phyloP scores from a whole-genome alignment of 1,140 invertebrate genomes.

The Sycobia sp. region DNA sequence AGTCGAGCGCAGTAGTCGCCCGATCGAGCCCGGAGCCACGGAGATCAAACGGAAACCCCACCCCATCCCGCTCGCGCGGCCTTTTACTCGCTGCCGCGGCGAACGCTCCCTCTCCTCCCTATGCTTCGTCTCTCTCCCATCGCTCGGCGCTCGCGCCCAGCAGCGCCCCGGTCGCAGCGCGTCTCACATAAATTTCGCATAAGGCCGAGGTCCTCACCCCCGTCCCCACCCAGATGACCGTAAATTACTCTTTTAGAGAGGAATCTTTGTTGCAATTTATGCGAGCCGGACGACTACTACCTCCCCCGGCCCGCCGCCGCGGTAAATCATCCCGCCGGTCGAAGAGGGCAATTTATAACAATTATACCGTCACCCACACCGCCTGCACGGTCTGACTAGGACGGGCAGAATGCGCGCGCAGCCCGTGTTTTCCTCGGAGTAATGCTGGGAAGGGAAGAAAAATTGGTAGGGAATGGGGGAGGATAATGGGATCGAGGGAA shows the following conservation, averaged over 20 bases:
- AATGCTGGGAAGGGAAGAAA: too few species aligned
- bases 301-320: too few species aligned
- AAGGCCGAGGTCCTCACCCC: slow-evolving; percentile 42
- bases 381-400: too few species aligned
- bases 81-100: background rate
- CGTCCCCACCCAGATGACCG: too few species aligned
- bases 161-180: too few species aligned
- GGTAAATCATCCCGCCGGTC: slow-evolving; percentile 58
- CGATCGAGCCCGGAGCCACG: background rate
- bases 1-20: too few species aligned
- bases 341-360: slow-evolving; percentile 60
- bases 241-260: slow-evolving; percentile 59
- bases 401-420: slow-evolving; percentile 22
- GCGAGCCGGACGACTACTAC: slow-evolving; percentile 43
- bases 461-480: background rate
- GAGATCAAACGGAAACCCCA: slow-evolving; percentile 11
- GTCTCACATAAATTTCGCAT: slow-evolving; percentile 47
- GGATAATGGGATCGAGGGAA: background rate
- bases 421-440: background rate
- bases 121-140: background rate
- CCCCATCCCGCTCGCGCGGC: background rate
- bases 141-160: too few species aligned
- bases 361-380: too few species aligned
- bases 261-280: slow-evolving; percentile 61
- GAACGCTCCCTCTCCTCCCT: background rate